Percentiles rank a stretch among this genome's conserved stretches.
phyloP scores from a whole-genome alignment of 2,888 invertebrate genomes.

The Bombylius major region DNA sequence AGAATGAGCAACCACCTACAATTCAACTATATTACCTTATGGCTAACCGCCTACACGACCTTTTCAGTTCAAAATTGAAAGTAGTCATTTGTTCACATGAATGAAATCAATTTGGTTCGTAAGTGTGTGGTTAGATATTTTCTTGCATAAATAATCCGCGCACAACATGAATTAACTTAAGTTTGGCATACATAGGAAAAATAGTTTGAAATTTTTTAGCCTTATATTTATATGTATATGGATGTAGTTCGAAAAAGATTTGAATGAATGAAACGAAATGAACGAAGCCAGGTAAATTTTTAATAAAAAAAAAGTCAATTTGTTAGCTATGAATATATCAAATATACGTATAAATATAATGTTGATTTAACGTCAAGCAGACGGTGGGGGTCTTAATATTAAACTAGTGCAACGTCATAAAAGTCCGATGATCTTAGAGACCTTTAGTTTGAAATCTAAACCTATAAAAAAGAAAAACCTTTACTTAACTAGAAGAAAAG shows the following conservation, averaged over 20 bases:
- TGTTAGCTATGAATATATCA: no score
- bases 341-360: no score
- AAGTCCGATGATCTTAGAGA: neutral
- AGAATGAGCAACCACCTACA: neutral
- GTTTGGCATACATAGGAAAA: neutral
- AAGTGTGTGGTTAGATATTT: slow-evolving; percentile 5
- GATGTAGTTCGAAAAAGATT: neutral
- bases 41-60: neutral
- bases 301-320: no score
- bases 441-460: no score
- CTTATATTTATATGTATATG: neutral
- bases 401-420: neutral
- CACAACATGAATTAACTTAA: slow-evolving; percentile 5
- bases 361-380: no score
- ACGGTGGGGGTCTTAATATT: neutral
- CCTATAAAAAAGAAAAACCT: no score
- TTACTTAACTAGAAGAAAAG: no score
- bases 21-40: neutral
- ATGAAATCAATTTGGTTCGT: slow-evolving; percentile 7
- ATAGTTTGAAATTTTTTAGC: neutral
- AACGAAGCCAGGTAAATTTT: neutral
- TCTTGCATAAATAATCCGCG: slow-evolving; percentile 7
- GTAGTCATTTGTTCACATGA: slow-evolving; percentile 4
- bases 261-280: slow-evolving; percentile 7
- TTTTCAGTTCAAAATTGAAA: neutral